Conservation (phyloP, 2,113 vertebrate species). For the Montifringilla adamsi region DNA sequence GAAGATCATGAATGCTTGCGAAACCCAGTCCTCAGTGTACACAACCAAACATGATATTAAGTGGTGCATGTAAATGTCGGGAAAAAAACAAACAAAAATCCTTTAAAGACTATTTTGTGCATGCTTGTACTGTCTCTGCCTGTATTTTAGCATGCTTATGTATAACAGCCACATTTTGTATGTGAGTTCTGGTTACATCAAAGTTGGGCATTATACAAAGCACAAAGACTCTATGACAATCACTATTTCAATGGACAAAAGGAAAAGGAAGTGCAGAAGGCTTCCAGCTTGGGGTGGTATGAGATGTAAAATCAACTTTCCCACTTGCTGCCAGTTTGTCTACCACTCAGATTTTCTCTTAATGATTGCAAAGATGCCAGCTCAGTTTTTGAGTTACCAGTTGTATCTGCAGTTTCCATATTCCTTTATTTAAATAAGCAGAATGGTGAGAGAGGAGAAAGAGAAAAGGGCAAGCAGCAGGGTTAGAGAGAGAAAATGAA, state of each 20-base stretch:
- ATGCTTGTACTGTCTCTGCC: conserved; percentile 76
- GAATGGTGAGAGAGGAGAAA: background rate
- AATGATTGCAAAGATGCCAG: conserved; percentile 36
- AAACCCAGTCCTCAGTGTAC: conserved; percentile 56
- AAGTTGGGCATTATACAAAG: conserved; percentile 78
- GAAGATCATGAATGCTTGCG: conserved; percentile 54
- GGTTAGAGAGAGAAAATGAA: background rate
- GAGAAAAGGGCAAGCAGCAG: background rate
- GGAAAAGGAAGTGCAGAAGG: background rate
- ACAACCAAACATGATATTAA: conserved; percentile 64
- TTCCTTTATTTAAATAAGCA: conserved; percentile 14
- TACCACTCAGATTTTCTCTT: conserved; percentile 31
- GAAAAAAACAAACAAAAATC: background rate
- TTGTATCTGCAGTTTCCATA: conserved; percentile 8
- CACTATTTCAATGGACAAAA: conserved; percentile 62
- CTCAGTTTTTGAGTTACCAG: background rate
- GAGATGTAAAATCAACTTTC: conserved; percentile 29
- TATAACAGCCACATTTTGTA: conserved; percentile 71
- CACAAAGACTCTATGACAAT: conserved; percentile 83
- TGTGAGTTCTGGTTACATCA: conserved; percentile 71
- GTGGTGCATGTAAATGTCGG: conserved; percentile 78
- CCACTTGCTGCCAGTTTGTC: background rate
- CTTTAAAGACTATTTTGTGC: conserved; percentile 72
- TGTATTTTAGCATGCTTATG: conserved; percentile 79
- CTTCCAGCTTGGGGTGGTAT: background rate